A percentile compares a stretch with the other conserved stretches of the same genome.
Conservation (phyloP, 2,113 vertebrate genomes). For the Poecilia latipinna region DNA sequence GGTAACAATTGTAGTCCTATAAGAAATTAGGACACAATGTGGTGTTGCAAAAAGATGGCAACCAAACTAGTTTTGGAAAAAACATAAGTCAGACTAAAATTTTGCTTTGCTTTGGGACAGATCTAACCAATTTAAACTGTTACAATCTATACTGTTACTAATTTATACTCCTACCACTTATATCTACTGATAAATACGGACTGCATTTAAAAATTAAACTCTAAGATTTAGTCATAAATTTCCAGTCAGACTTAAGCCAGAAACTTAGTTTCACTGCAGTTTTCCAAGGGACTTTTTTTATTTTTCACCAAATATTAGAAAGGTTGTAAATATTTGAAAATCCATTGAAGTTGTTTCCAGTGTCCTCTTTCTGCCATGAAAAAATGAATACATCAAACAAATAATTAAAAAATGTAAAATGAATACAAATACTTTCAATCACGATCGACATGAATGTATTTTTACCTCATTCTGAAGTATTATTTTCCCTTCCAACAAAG, state of each 20-base stretch:
- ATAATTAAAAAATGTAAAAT: not conserved
- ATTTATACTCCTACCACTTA: no score
- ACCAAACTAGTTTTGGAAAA: no score
- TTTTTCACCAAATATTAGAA: not conserved
- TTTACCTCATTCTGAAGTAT: not conserved
- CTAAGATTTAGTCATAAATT: no score
- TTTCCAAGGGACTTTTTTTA: not conserved
- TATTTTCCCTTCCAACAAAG: conserved; percentile 28
- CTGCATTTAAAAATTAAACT: no score
- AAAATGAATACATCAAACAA: not conserved
- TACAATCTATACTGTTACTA: no score
- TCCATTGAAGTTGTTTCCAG: not conserved
- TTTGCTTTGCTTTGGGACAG: no score
- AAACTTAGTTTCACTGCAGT: not conserved
- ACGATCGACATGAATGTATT: not conserved
- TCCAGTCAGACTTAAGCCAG: not conserved
- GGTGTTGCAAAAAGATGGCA: not conserved
- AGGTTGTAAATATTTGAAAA: not conserved
- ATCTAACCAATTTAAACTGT: no score
- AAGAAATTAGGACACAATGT: not conserved
- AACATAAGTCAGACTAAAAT: no score
- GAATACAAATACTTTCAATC: not conserved
- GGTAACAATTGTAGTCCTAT: not conserved
- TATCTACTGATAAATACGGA: no score
- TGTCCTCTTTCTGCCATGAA: not conserved